Evolutionary conservation across 1,140 invertebrate genomes (phyloP), one percentile per base, ranked within the genome.

Genomic region (Calliphora vicina): DNA sequence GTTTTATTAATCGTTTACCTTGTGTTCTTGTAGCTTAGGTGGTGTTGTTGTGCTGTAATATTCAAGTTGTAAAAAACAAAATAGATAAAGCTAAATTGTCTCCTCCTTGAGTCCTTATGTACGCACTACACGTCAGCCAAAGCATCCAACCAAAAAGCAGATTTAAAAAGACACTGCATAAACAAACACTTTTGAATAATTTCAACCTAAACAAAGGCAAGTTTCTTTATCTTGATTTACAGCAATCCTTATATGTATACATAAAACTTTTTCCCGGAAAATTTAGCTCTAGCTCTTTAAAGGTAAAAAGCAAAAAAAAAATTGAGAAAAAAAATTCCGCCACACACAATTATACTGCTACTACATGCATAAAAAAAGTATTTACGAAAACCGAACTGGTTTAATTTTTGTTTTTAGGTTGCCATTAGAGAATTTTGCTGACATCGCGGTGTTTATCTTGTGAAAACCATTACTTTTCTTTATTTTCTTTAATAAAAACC

Each of bases 11-110:
- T 78, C 35, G 42, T 78, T 78, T 78, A 23, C 29, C 35, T 78
- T 42, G 35, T 78, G 42, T 78, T 78, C 74, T 78, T 78, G 74
- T 43, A 78, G 74, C 74, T 78, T 78, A 78, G 74, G 74, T 78
- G 74, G 74, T 45, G 35, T 78, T 78, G 74, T 78, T 78, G 74
- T 78, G 74, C 74, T 43, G 74, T 78, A 78, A 78, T 43, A 78
- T 78, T 78, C 74, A n/a, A 78, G 74, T 78, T 78, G 74, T 78
- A 25, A 78, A 78, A 23, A 76, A 15, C 12, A 57, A 57, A 57
- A 57, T 57, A 57, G n/a, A 67, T 50, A 67, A 45, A 43, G 23
- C 73, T n/a, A 67, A 35, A 76, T 76, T 76, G 73, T 76, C 42
- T 45, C 61, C 61, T 45, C 61, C 61, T 78, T 78, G 74, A 78